Evolutionary conservation across 2,888 invertebrate genomes (phyloP).

Genomic region (Rhimphoctona megacephalus): DNA sequence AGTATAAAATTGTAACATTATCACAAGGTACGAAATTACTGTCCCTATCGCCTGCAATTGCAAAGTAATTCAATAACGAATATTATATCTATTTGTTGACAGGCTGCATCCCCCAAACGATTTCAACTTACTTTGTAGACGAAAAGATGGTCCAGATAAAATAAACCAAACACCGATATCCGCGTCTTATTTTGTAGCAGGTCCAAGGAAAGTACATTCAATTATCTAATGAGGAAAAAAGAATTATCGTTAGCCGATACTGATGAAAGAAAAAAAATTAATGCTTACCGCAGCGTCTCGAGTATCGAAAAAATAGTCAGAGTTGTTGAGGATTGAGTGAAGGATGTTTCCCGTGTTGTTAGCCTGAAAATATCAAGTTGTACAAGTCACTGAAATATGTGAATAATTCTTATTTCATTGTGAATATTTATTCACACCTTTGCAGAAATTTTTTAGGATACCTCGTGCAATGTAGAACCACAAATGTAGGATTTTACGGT

Average conservation of each 20-base stretch:
- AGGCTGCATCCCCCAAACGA: background rate
- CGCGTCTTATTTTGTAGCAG: constrained; percentile 41
- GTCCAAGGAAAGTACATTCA: constrained; percentile 32
- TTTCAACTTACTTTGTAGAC: constrained; percentile 40
- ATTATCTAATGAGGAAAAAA: constrained; percentile 30
- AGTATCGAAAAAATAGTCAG: background rate
- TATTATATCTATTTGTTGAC: background rate
- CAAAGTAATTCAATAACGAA: background rate
- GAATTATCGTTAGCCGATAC: too few species aligned
- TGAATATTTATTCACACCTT: too few species aligned
- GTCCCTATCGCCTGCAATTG: constrained; percentile 37
- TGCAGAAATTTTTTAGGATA: too few species aligned
- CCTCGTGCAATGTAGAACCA: too few species aligned
- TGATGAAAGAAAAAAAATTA: background rate
- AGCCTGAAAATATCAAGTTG: constrained; percentile 24
- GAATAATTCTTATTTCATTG: too few species aligned
- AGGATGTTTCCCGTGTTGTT: constrained; percentile 40
- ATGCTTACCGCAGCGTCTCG: constrained; percentile 26
- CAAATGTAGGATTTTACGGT: too few species aligned
- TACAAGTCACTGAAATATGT: too few species aligned
- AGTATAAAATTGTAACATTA: constrained; percentile 53
- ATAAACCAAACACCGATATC: constrained; percentile 36
- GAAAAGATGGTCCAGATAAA: constrained; percentile 40
- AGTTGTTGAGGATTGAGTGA: constrained; percentile 38
- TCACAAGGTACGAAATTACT: constrained; percentile 8